These are phyloP conservation scores for Apostichopus parvimensis DNA, from an alignment of 35 echinoderm and acorn worm genomes.

Conservation along the genomic window DNA sequence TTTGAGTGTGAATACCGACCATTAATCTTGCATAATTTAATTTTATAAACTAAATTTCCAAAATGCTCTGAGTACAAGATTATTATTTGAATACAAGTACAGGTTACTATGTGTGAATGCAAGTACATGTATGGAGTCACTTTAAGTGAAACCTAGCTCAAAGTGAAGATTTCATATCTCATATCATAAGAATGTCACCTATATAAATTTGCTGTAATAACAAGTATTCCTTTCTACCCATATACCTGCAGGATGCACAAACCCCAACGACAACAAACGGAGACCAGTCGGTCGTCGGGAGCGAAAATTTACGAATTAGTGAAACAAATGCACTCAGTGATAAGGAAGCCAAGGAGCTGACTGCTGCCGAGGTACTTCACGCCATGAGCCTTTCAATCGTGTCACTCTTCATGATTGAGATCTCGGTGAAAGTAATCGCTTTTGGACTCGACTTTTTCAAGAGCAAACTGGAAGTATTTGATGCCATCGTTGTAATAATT, in stretches of 20 bases:
- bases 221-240: too few relatives aligned
- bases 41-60: too few relatives aligned
- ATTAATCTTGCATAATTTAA: too few relatives aligned
- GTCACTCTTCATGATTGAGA: slow-evolving; percentile 88
- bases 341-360: slow-evolving; percentile 49
- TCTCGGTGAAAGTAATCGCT: slow-evolving; percentile 71
- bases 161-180: too few relatives aligned
- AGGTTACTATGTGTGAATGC: too few relatives aligned
- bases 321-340: neutral
- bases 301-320: neutral
- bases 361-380: slow-evolving; percentile 70
- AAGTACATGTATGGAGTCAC: too few relatives aligned
- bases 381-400: slow-evolving; percentile 89
- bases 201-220: too few relatives aligned
- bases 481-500: slow-evolving; percentile 82
- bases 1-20: too few relatives aligned
- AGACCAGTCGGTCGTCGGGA: neutral
- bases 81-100: too few relatives aligned
- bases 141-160: too few relatives aligned
- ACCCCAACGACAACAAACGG: neutral
- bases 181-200: too few relatives aligned
- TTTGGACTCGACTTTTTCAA: slow-evolving; percentile 84
- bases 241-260: neutral
- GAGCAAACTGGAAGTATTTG: slow-evolving; percentile 95
- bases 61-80: too few relatives aligned